Percentiles rank a stretch among this genome's conserved stretches.
phyloP scores from a whole-genome alignment of 1,140 invertebrate genomes.

The Laupala kohalensis region DNA sequence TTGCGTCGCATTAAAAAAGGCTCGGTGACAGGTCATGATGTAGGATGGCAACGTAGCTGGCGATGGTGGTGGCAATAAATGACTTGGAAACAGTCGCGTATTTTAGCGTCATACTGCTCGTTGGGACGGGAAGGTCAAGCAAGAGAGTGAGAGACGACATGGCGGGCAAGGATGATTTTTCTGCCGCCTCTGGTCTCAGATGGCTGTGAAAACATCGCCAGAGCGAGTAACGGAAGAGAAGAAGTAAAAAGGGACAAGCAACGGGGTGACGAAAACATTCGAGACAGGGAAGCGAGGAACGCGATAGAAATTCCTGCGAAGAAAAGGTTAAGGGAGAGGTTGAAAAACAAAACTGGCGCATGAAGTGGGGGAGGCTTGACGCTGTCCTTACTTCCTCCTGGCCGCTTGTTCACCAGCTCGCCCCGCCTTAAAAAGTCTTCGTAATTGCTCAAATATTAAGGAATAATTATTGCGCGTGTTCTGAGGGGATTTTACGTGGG shows the following conservation, averaged over 20 bases:
- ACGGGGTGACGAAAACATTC: too few species aligned
- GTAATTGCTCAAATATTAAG: not conserved
- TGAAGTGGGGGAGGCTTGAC: too few species aligned
- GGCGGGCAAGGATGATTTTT: not conserved
- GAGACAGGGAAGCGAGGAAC: too few species aligned
- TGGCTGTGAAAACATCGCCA: not conserved
- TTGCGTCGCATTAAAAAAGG: not conserved
- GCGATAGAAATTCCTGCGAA: too few species aligned
- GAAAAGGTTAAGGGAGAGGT: too few species aligned
- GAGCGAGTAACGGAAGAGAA: too few species aligned
- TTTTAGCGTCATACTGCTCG: not conserved
- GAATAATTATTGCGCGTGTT: not conserved
- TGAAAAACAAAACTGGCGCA: too few species aligned
- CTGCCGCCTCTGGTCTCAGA: not conserved
- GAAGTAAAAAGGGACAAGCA: too few species aligned
- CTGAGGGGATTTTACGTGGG: not conserved
- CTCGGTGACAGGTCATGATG: too few species aligned
- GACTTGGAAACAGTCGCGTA: not conserved
- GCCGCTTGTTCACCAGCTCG: not conserved
- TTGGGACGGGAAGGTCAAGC: too few species aligned
- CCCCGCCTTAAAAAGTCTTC: not conserved
- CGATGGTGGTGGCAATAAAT: not conserved
- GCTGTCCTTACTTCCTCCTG: not conserved
- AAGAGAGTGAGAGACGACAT: not conserved
- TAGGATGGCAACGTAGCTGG: too few species aligned